These are phyloP conservation scores for Pogona vitticeps DNA, from an alignment of 2,113 vertebrate species.

Conservation along the genomic window DNA sequence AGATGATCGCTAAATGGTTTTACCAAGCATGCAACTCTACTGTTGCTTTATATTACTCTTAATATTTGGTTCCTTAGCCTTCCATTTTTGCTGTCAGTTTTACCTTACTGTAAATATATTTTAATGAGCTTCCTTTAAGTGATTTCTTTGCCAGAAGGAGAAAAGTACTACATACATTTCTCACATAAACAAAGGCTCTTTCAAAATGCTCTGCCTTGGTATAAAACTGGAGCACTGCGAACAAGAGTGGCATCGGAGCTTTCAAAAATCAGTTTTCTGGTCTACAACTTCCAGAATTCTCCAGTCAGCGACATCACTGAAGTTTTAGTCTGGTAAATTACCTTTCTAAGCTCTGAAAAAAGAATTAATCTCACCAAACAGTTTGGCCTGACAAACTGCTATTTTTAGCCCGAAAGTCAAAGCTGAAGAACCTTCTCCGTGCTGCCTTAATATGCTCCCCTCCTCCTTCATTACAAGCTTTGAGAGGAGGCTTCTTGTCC, in stretches of 20 bases:
- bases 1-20: too few species aligned
- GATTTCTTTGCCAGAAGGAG: neutral
- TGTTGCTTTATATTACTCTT: too few species aligned
- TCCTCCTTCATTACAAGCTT: neutral
- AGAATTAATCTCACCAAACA: neutral
- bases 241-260: neutral
- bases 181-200: neutral
- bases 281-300: too few species aligned
- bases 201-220: neutral
- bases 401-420: neutral
- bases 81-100: too few species aligned
- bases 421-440: neutral
- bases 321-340: too few species aligned
- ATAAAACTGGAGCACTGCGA: neutral
- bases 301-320: too few species aligned
- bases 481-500: neutral
- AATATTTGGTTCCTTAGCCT: too few species aligned
- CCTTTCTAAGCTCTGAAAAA: neutral
- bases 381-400: neutral
- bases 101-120: too few species aligned
- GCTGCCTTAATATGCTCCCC: neutral
- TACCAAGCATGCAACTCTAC: too few species aligned
- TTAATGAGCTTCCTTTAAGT: neutral
- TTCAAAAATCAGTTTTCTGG: neutral
- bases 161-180: neutral